Percentiles rank a stretch among this genome's conserved stretches.
Conservation (phyloP, 2,113 vertebrate genomes). For the Neogale vison region DNA sequence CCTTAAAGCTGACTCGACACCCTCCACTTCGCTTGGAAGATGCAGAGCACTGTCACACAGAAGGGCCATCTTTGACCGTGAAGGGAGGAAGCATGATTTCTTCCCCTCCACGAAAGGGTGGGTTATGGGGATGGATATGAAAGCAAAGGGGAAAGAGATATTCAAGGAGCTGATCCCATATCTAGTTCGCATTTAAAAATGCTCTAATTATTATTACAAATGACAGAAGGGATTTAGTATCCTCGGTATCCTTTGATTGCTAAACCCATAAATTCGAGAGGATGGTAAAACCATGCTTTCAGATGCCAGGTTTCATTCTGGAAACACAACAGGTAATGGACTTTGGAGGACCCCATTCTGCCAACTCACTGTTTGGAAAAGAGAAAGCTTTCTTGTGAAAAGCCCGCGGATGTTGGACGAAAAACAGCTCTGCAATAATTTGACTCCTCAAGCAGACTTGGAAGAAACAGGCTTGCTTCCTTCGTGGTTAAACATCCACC, state of each 20-base stretch:
- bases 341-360: neutral
- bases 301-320: neutral
- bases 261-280: neutral
- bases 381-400: neutral
- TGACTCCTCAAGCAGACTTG: neutral
- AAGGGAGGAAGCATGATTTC: neutral
- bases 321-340: neutral
- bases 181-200: neutral
- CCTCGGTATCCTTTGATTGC: neutral
- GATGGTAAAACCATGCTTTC: neutral
- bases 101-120: neutral
- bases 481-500: neutral
- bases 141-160: neutral
- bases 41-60: neutral
- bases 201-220: neutral
- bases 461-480: neutral
- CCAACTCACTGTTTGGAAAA: neutral
- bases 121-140: neutral
- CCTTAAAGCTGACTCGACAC: neutral
- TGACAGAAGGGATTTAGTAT: neutral
- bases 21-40: neutral
- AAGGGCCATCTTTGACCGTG: neutral
- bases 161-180: too few species aligned
- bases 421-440: neutral
- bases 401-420: slow-evolving; percentile 28